Percentiles rank a stretch among this genome's conserved stretches.
Evolutionary conservation across 2,113 vertebrate genomes (phyloP).

Genomic region (Thymallus thymallus): DNA sequence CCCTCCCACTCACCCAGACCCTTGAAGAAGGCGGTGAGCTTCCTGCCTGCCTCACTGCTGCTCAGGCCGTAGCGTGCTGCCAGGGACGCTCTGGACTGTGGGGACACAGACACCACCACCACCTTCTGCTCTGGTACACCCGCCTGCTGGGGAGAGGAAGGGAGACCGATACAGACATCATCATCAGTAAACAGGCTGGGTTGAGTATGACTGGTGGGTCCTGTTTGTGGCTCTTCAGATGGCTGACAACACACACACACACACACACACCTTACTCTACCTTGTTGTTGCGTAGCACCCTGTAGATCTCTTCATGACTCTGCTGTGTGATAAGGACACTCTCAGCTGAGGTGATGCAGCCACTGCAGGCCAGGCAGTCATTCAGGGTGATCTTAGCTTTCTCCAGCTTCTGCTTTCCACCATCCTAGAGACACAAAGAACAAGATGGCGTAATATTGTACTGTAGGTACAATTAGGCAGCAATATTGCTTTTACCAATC

Average conservation of each 20-base stretch:
- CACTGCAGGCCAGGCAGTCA: conserved; percentile 94
- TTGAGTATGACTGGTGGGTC: no score
- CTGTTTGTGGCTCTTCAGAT: no score
- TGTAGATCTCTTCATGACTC: conserved; percentile 87
- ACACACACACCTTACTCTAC: conserved; percentile 52
- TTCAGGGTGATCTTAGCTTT: conserved; percentile 91
- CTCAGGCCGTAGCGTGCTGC: conserved; percentile 79
- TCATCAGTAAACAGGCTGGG: no score
- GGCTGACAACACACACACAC: background rate
- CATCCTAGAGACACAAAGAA: conserved; percentile 74
- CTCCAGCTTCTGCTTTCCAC: conserved; percentile 81
- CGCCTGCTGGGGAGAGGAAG: conserved; percentile 28
- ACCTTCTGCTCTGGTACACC: conserved; percentile 68
- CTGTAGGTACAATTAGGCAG: no score
- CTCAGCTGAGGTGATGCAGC: conserved; percentile 95
- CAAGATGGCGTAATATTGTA: no score
- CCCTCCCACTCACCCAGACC: conserved; percentile 73
- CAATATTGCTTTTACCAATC: no score
- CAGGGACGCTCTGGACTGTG: conserved; percentile 90
- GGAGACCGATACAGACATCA: background rate
- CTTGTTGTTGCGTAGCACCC: conserved; percentile 80
- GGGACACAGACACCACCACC: conserved; percentile 88
- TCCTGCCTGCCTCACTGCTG: conserved; percentile 79
- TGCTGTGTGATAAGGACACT: conserved; percentile 91
- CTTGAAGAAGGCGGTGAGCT: conserved; percentile 86